These are phyloP conservation scores for Oikopleura dioica DNA, from an alignment of 23 tunicate species.

Conservation along the genomic window DNA sequence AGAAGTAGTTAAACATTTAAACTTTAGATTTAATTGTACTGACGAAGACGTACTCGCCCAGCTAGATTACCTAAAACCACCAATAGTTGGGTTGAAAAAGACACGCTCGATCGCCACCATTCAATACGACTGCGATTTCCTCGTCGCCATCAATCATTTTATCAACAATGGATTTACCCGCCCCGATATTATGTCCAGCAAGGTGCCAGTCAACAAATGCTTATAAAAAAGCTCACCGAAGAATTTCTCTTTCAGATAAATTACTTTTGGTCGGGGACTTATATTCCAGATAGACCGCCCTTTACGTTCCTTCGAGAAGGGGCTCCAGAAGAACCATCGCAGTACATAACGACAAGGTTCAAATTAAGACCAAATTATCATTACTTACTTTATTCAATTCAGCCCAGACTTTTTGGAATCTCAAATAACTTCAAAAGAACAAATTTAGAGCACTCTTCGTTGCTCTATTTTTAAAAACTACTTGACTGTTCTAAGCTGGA, in stretches of 20 bases:
- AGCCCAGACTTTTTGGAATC: too few species aligned
- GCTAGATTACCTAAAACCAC: background rate
- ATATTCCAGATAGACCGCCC: background rate
- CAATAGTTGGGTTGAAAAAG: background rate
- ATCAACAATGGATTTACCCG: background rate
- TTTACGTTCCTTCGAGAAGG: background rate
- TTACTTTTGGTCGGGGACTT: background rate
- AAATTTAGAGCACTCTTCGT: too few species aligned
- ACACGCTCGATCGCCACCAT: background rate
- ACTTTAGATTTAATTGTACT: background rate
- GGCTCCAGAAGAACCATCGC: background rate
- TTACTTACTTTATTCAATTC: too few species aligned
- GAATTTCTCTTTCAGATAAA: background rate
- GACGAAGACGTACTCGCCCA: background rate
- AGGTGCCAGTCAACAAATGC: too few species aligned
- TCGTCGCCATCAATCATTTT: background rate
- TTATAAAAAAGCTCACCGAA: too few species aligned
- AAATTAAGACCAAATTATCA: too few species aligned
- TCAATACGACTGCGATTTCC: background rate
- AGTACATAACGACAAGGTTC: background rate
- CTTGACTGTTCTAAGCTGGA: too few species aligned
- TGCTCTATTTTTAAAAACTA: too few species aligned
- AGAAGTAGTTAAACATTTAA: background rate
- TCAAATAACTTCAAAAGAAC: too few species aligned
- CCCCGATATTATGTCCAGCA: conserved; percentile 1